These are phyloP conservation scores for Cyclura pinguis DNA, from an alignment of 2,797 vertebrate species.

Conservation along the genomic window DNA sequence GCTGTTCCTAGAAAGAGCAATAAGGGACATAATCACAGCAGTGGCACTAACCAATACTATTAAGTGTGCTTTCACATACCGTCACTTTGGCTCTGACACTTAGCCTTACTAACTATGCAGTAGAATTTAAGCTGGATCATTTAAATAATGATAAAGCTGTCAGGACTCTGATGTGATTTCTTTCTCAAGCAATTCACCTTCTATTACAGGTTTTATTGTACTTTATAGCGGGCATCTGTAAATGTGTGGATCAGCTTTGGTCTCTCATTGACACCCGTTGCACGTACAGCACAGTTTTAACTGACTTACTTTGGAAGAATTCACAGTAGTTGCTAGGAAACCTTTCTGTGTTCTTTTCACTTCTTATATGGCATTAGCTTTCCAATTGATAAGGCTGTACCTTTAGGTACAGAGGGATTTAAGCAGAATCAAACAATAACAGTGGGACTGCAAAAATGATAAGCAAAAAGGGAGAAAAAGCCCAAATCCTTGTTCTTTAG, in stretches of 20 bases:
- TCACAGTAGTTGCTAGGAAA: slow-evolving; percentile 82
- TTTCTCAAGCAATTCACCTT: slow-evolving; percentile 75
- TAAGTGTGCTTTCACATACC: slow-evolving; percentile 57
- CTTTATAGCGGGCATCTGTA: slow-evolving; percentile 75
- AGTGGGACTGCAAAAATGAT: slow-evolving; percentile 68
- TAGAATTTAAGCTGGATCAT: slow-evolving; percentile 75
- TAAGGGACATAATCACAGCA: slow-evolving; percentile 43
- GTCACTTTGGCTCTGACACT: slow-evolving; percentile 60
- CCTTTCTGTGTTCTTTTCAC: slow-evolving; percentile 79
- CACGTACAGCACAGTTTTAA: slow-evolving; percentile 78
- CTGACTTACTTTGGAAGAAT: slow-evolving; percentile 78
- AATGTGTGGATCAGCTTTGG: slow-evolving; percentile 68
- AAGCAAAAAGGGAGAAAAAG: slow-evolving; percentile 35
- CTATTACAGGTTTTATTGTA: slow-evolving; percentile 75
- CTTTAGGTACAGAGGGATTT: slow-evolving; percentile 75
- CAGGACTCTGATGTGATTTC: slow-evolving; percentile 74
- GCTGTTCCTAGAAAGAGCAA: slow-evolving; percentile 41
- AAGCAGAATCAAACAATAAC: slow-evolving; percentile 77
- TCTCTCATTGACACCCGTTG: slow-evolving; percentile 74
- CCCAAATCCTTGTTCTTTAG: slow-evolving; percentile 70
- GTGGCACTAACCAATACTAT: slow-evolving; percentile 36
- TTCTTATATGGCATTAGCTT: slow-evolving; percentile 79
- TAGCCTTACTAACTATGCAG: slow-evolving; percentile 60
- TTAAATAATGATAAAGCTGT: slow-evolving; percentile 80
- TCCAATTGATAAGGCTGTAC: slow-evolving; percentile 79